These are phyloP conservation scores for Oxygymnocypris stewartii DNA, from an alignment of 2,113 vertebrate species.

Conservation along the genomic window DNA sequence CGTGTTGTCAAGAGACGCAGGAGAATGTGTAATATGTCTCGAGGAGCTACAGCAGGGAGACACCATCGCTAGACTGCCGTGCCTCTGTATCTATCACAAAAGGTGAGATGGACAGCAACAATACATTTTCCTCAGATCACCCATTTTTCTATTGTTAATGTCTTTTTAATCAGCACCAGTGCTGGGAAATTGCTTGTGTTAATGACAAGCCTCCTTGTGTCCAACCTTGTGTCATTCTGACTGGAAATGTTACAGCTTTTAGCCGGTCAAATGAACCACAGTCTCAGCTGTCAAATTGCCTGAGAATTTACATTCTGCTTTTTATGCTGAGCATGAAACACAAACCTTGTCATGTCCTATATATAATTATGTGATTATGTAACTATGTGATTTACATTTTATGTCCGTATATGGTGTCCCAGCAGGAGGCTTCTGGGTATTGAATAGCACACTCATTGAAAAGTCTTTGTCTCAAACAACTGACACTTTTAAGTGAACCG, in stretches of 20 bases:
- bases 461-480: not conserved
- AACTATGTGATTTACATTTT: not conserved
- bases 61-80: conserved; percentile 98
- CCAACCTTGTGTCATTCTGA: not conserved
- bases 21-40: conserved; percentile 98
- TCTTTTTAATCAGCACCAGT: no score
- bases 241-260: conserved; percentile 5
- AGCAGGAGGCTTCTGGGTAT: conserved; percentile 12
- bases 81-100: conserved; percentile 99
- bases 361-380: conserved; percentile 14
- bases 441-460: not conserved
- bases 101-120: conserved; percentile 75
- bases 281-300: not conserved
- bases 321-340: not conserved
- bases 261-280: not conserved
- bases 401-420: conserved; percentile 1
- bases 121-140: not conserved
- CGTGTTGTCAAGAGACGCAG: conserved; percentile 94
- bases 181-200: no score
- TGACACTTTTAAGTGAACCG: conserved; percentile 4
- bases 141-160: no score
- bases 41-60: conserved; percentile 98
- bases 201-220: not conserved
- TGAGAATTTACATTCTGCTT: not conserved
- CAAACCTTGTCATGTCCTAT: conserved; percentile 5